These are phyloP conservation scores for Upupa epops DNA, from an alignment of 2,113 vertebrate species.

Conservation along the genomic window DNA sequence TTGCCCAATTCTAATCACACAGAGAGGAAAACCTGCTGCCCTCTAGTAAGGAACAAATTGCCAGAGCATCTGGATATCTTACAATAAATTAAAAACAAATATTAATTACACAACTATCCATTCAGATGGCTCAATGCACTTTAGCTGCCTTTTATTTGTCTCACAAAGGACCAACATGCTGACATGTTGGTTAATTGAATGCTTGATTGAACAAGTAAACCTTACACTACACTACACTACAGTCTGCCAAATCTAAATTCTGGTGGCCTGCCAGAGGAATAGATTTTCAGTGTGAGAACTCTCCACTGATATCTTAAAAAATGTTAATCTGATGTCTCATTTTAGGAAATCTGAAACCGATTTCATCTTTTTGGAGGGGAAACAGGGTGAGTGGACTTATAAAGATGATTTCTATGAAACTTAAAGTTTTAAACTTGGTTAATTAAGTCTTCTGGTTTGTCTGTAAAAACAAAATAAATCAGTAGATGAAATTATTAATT, in stretches of 20 bases:
- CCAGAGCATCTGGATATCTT: conserved; percentile 36
- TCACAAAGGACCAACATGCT: conserved; percentile 53
- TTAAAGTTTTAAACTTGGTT: neutral
- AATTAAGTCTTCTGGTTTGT: neutral
- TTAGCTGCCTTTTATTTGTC: conserved; percentile 60
- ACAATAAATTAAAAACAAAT: conserved; percentile 66
- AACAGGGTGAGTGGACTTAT: neutral
- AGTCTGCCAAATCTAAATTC: conserved; percentile 53
- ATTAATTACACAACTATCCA: conserved; percentile 58
- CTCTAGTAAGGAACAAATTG: conserved; percentile 6
- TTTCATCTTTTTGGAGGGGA: neutral
- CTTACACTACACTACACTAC: neutral
- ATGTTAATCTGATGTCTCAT: neutral
- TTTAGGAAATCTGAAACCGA: neutral
- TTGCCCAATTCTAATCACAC: neutral
- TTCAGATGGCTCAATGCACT: conserved; percentile 24
- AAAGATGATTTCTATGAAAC: neutral
- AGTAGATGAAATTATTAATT: neutral
- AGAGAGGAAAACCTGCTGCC: neutral
- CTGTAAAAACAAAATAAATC: neutral
- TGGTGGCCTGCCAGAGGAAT: conserved; percentile 36
- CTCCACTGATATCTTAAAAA: neutral
- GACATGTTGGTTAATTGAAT: conserved; percentile 63
- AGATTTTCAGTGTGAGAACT: conserved; percentile 2
- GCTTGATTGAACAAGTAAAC: conserved; percentile 64